Conservation (phyloP, 2,113 vertebrate species). For the Speoplatyrhinus poulsoni region DNA sequence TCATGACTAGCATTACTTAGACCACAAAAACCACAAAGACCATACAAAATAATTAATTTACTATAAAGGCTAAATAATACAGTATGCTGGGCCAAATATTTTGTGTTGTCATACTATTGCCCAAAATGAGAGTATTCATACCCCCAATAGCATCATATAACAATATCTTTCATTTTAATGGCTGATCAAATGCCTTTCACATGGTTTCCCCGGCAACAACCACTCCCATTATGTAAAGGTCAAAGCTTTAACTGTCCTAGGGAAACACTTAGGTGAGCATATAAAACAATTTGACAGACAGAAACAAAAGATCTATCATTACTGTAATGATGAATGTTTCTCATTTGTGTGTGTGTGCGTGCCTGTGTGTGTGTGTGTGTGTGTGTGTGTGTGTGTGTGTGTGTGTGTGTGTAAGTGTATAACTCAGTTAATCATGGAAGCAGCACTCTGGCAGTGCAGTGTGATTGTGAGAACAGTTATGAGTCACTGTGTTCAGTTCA, state of each 20-base stretch:
- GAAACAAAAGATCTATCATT: conserved; percentile 4
- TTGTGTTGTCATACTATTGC: not conserved
- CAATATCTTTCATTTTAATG: conserved; percentile 24
- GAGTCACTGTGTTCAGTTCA: conserved; percentile 55
- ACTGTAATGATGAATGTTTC: conserved; percentile 3
- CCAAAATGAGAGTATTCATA: not conserved
- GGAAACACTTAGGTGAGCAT: conserved; percentile 9
- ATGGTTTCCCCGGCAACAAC: conserved; percentile 14
- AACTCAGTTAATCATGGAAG: conserved; percentile 35
- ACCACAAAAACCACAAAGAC: too few relatives aligned
- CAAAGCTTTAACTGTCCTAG: conserved; percentile 3
- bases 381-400: conserved; percentile 4
- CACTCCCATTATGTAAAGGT: not conserved
- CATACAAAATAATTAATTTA: too few relatives aligned
- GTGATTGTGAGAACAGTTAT: conserved; percentile 37
- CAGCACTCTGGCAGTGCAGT: conserved; percentile 32
- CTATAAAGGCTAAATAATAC: not conserved
- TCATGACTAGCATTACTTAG: too few relatives aligned
- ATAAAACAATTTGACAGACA: conserved; percentile 16
- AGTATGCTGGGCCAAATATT: not conserved
- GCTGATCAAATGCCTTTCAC: conserved; percentile 34
- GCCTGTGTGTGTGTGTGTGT: conserved; percentile 5
- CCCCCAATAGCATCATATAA: conserved; percentile 35
- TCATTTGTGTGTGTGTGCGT: not conserved
- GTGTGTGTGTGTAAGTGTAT: conserved; percentile 8